Conservation (phyloP, 2,888 invertebrate species). For the Acanthosepion pharaonis region DNA sequence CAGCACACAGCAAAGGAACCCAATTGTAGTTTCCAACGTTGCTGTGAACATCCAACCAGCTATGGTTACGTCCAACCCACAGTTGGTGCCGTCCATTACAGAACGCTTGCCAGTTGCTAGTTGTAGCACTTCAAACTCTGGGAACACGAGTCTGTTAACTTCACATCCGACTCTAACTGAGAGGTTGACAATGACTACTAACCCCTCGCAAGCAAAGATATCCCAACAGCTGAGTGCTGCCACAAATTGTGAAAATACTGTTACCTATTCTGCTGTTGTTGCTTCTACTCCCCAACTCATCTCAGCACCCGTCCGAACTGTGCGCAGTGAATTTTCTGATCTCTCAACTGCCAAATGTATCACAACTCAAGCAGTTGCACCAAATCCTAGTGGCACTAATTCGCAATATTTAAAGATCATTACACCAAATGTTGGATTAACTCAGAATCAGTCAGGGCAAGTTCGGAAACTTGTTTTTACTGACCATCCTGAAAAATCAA, state of each 20-base stretch:
- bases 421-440: not conserved
- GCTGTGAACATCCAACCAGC: slow-evolving; percentile 37
- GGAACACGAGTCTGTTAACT: slow-evolving; percentile 16
- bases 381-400: not conserved
- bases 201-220: not conserved
- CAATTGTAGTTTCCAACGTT: not conserved
- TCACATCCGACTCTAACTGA: slow-evolving; percentile 42
- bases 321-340: slow-evolving; percentile 41
- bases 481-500: not conserved
- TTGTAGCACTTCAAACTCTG: slow-evolving; percentile 23
- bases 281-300: slow-evolving; percentile 25
- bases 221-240: slow-evolving; percentile 7
- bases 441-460: slow-evolving; percentile 3
- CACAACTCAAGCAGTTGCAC: not conserved
- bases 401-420: slow-evolving; percentile 2
- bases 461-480: slow-evolving; percentile 36
- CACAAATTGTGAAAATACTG: slow-evolving; percentile 44
- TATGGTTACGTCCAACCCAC: slow-evolving; percentile 46
- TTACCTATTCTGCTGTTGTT: slow-evolving; percentile 38
- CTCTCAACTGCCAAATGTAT: slow-evolving; percentile 37
- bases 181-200: slow-evolving; percentile 37
- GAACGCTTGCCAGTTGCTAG: slow-evolving; percentile 39
- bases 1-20: not conserved
- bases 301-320: slow-evolving; percentile 2
- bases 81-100: slow-evolving; percentile 42